Base-by-base conservation (phyloP, 2,797 vertebrate genomes). In the Botia kubotai region DNA sequence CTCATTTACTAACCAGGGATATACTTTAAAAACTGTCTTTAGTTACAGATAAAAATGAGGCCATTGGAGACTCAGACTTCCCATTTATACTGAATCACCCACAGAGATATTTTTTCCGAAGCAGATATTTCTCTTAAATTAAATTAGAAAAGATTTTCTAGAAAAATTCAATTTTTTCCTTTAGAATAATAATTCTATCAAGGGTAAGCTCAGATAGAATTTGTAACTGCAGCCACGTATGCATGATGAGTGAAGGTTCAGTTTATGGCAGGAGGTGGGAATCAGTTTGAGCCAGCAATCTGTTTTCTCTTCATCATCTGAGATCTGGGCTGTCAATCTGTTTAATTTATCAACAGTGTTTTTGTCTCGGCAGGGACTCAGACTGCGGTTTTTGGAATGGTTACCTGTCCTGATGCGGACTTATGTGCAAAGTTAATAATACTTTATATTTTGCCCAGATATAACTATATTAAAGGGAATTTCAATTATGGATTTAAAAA, bases 231-330 rank as follows among this genome's bases (percentile, higher is more conserved):
- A 67, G 83, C 83, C 84, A 87, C 81, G 76, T 84, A 74, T 83
- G 79, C 83, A 72, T 14, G 60, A 12, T 60, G 57, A 60, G 26
- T 19, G 29, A 73, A 58, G 63, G 11, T 69, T 74, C 65, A 36
- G 48, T 73, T 87, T 81, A 83, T 86, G 74, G 83, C 52, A 76
- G 78, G 48, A 84, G 79, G 81, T 81, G 81, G 52, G 29, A 81
- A 50, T 75, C 73, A 62, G 73, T 57, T 65, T 69, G 19, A 4
- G 65, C 29, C 52, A 68, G 63, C 52, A 26, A 68, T 78, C 72
- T 72, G 67, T 73, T 36, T 13, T 77, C 52, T 78, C 69, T 62
- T 72, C 17, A 77, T 72, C 70, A 71, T 83, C 46, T 76, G 39
- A 46, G 48, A 72, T 80, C 71, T 82, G 77, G 63, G 39, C 10